Conservation (phyloP, 1,140 invertebrate species). For the Coptotermes formosanus region DNA sequence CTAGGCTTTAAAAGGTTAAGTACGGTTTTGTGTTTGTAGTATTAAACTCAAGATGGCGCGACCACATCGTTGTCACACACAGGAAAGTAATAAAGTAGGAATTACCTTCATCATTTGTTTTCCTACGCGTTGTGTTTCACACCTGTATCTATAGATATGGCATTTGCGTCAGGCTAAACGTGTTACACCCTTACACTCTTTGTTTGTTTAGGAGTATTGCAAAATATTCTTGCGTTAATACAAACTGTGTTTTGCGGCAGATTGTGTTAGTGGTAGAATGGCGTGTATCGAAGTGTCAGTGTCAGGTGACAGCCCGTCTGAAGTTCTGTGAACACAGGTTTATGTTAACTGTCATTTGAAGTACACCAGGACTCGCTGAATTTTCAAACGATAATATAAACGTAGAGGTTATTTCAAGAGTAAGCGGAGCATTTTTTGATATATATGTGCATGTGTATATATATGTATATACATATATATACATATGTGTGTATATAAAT, state of each 20-base stretch:
- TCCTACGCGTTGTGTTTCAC: not conserved
- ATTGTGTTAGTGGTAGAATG: not conserved
- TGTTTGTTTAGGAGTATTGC: not conserved
- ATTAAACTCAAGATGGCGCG: not conserved
- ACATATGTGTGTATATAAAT: too few species aligned
- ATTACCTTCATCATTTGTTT: not conserved
- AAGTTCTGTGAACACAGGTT: too few species aligned
- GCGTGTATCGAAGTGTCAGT: not conserved
- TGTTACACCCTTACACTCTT: not conserved
- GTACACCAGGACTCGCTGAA: too few species aligned
- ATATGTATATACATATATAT: too few species aligned
- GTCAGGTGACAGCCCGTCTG: not conserved
- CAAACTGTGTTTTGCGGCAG: not conserved
- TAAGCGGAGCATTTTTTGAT: too few species aligned
- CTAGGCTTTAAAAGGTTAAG: too few species aligned
- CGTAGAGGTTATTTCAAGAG: too few species aligned
- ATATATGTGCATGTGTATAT: too few species aligned
- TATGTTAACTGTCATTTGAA: too few species aligned
- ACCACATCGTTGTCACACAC: not conserved
- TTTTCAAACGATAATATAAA: too few species aligned
- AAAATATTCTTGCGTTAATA: not conserved
- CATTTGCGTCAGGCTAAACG: not conserved
- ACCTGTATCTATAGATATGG: slow-evolving; percentile 2
- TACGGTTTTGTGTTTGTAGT: too few species aligned
- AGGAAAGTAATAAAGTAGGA: not conserved